These are phyloP conservation scores for Ectemnius lituratus DNA, from an alignment of 2,888 invertebrate species.

Conservation along the genomic window DNA sequence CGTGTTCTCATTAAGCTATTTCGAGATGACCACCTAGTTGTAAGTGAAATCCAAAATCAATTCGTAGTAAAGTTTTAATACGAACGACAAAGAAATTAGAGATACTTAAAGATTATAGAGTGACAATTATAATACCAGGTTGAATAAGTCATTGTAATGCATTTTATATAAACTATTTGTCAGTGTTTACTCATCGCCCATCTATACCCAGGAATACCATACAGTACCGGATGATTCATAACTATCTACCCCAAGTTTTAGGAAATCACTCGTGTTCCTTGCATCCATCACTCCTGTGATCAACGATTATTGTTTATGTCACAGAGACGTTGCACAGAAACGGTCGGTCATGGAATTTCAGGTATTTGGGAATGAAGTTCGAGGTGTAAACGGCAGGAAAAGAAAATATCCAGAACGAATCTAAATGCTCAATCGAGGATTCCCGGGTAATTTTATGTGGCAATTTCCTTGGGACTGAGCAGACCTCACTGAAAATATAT, in stretches of 20 bases:
- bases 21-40: too few species aligned
- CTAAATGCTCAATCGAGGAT: slow-evolving; percentile 25
- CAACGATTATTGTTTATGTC: background rate
- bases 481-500: background rate
- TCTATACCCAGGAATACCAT: background rate
- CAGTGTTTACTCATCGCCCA: background rate
- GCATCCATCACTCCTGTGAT: background rate
- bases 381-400: background rate
- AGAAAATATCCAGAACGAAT: slow-evolving; percentile 16
- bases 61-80: too few species aligned
- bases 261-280: background rate
- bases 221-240: background rate
- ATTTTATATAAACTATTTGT: background rate
- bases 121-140: too few species aligned
- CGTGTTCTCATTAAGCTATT: background rate
- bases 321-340: background rate
- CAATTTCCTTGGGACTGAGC: background rate
- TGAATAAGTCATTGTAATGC: background rate
- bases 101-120: too few species aligned
- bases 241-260: background rate
- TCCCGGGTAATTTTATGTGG: slow-evolving; percentile 52
- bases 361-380: slow-evolving; percentile 5
- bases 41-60: too few species aligned
- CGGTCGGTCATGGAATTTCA: background rate
- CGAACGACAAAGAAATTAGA: too few species aligned